Conservation (phyloP, 2,113 vertebrate genomes). For the Terrapene triunguis region DNA sequence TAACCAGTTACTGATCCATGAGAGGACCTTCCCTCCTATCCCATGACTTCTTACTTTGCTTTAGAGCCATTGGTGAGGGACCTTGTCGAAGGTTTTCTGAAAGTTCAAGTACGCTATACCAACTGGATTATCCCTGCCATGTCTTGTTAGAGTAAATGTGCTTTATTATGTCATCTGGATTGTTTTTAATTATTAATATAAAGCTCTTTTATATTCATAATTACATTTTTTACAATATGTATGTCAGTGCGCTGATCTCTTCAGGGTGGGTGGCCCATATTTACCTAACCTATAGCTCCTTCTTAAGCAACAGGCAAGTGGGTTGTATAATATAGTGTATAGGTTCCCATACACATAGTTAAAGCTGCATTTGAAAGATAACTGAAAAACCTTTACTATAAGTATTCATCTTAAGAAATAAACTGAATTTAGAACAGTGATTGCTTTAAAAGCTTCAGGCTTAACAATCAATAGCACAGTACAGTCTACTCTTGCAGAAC, state of each 20-base stretch:
- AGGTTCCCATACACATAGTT: background rate
- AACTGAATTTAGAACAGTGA: fast-evolving
- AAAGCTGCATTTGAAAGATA: background rate
- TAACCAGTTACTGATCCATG: background rate
- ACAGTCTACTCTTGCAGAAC: background rate
- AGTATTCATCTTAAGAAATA: background rate
- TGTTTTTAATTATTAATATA: background rate
- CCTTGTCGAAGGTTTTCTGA: background rate
- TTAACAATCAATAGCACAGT: fast-evolving
- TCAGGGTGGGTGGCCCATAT: background rate
- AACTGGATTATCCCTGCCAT: background rate
- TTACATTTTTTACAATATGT: background rate
- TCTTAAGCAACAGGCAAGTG: background rate
- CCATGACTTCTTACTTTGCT: background rate
- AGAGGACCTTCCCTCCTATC: background rate
- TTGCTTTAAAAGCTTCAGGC: fast-evolving
- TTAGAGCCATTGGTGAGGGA: background rate
- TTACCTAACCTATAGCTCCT: background rate
- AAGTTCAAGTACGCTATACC: background rate
- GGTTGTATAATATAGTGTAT: background rate
- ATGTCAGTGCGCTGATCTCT: background rate
- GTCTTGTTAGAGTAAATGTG: background rate
- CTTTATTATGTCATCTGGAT: background rate
- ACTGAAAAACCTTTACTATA: no score
- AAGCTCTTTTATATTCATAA: background rate